phyloP scores from a whole-genome alignment of 2,888 invertebrate species.

The Drosophila affinis region DNA sequence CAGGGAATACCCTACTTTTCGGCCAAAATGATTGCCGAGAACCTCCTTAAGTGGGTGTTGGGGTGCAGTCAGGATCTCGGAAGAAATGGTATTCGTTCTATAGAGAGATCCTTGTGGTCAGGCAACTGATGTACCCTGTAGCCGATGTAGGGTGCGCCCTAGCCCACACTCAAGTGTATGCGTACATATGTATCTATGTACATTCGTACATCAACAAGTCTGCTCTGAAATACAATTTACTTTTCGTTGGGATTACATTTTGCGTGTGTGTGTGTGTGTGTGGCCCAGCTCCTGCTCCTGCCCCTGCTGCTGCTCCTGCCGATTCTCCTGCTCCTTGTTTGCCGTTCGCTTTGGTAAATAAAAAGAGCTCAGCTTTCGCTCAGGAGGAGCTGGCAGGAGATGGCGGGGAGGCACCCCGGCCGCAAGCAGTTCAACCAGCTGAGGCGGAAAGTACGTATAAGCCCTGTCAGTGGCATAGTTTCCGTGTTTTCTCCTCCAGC shows the following conservation, averaged over 20 bases:
- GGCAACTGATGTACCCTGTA: background rate
- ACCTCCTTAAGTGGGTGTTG: background rate
- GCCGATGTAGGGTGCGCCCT: conserved; percentile 31
- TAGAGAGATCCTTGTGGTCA: background rate
- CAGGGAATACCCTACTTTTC: background rate
- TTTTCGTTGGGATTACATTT: conserved; percentile 73
- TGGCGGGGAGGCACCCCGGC: conserved; percentile 31
- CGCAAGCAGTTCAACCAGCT: conserved; percentile 74
- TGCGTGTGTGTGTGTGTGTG: conserved; percentile 43
- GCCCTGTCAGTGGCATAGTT: conserved; percentile 78
- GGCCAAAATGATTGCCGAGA: fast-evolving
- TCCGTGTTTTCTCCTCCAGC: conserved; percentile 43
- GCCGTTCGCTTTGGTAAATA: conserved; percentile 76
- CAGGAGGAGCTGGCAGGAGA: background rate
- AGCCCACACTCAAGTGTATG: conserved; percentile 1
- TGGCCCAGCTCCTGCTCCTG: too few species aligned
- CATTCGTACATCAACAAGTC: conserved; percentile 75
- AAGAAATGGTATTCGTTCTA: background rate
- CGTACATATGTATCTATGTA: conserved; percentile 12
- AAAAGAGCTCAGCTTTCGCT: conserved; percentile 54
- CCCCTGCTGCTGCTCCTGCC: conserved; percentile 3
- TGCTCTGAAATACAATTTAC: conserved; percentile 77
- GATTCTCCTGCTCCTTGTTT: conserved; percentile 60
- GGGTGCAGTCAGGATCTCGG: background rate
- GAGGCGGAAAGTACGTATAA: conserved; percentile 76